Evolutionary conservation across 1,140 invertebrate genomes (phyloP), one percentile per base, ranked within the genome.

Genomic region (Bombus confusus): DNA sequence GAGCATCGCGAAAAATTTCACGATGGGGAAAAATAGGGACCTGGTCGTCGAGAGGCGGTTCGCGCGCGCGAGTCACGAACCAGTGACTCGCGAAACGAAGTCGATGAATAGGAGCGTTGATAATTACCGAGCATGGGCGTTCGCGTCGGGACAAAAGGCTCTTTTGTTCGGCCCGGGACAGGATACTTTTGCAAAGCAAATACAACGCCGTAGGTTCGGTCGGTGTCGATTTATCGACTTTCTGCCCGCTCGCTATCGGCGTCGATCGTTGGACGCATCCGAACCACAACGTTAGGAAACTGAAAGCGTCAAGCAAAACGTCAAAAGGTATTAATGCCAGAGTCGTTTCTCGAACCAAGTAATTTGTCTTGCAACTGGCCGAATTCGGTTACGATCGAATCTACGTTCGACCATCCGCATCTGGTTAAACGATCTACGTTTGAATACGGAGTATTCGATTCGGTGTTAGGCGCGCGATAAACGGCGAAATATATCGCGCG

Each of bases 61-160:
- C 43, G 72, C 73, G 43, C 47, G 75, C 57, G 37, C 75, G 75
- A 62, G 52, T 62, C 52, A 39, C 75, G 75, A 77, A 76, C 34
- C 74, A 69, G 83, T 85, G 83, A 80, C 83, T 85, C 83, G 83
- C 77, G 83, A 80, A 85, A 85, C 83, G 68, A 47, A 85, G 68
- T 78, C 83, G 83, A 85, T 85, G 83, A 85, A 85, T 85, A 85
- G 83, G 76, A 85, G 68, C 83, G 83, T 85, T 85, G 83, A 85
- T 85, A 85, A 85, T 85, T 85, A 85, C 83, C 83, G 77, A 80
- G 77, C 83, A 73, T 43, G 83, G 77, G 31, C 83, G 83, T 79
- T 85, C 83, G 76, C 77, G 22, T 72, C 52, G 68, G 83, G 68
- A 85, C 83, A 85, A 85, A 85, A 85, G 83, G 68, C 77, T 34